Evolutionary conservation across 1,140 invertebrate genomes (phyloP).

Genomic region (Scaptomyza hsui): DNA sequence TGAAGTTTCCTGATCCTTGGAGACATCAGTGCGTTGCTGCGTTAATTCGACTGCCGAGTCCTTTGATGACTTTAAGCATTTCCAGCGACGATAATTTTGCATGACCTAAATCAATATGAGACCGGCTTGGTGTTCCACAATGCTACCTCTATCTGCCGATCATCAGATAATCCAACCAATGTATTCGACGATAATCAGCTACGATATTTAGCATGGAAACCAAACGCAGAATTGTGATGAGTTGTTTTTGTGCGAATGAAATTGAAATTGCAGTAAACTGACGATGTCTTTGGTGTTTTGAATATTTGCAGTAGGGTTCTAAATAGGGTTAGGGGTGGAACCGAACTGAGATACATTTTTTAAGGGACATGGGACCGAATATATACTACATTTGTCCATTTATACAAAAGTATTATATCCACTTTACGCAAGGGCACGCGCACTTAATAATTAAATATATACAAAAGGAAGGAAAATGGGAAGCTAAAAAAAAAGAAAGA

Average conservation of each 20-base stretch:
- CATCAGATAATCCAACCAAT: constrained; percentile 8
- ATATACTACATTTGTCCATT: not conserved
- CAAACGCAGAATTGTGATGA: constrained; percentile 10
- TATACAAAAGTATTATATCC: constrained; percentile 2
- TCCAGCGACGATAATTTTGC: constrained; percentile 1
- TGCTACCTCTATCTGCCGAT: not conserved
- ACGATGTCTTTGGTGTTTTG: not conserved
- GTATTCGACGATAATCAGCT: too few species aligned
- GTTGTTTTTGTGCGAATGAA: constrained; percentile 10
- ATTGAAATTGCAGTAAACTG: constrained; percentile 14
- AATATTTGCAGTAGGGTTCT: not conserved
- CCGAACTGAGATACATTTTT: constrained; percentile 13
- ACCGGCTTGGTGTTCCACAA: not conserved
- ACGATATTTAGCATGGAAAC: constrained; percentile 1
- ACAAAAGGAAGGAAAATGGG: constrained; percentile 8
- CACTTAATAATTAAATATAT: constrained; percentile 11
- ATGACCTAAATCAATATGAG: constrained; percentile 15
- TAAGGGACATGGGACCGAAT: not conserved
- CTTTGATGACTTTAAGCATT: constrained; percentile 34
- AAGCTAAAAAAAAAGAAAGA: not conserved
- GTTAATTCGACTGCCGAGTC: constrained; percentile 16
- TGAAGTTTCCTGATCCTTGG: not conserved
- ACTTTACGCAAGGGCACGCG: constrained; percentile 24
- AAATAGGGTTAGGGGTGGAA: constrained; percentile 1
- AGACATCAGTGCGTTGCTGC: not conserved